Conservation (phyloP, 2,113 vertebrate species). For the Morphnarchus princeps region DNA sequence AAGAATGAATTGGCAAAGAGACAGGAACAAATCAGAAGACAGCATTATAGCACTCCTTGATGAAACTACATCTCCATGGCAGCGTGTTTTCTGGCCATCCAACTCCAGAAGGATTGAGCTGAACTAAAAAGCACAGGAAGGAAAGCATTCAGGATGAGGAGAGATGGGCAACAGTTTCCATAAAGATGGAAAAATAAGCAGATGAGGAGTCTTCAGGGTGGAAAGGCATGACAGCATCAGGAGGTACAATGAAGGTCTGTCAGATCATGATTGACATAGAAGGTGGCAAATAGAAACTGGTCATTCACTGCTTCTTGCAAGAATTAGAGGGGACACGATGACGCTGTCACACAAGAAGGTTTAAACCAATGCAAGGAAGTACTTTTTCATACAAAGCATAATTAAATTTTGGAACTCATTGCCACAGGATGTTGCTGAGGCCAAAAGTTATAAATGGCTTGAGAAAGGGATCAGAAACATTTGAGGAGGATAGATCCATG, state of each 20-base stretch:
- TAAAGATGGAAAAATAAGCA: not conserved
- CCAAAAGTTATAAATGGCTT: constrained; percentile 60
- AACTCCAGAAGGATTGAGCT: not conserved
- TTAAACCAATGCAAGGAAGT: constrained; percentile 46
- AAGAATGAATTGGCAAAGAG: not conserved
- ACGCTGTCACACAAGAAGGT: not conserved
- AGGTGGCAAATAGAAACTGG: not conserved
- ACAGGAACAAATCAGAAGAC: not conserved
- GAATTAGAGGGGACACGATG: not conserved
- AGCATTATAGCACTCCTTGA: not conserved
- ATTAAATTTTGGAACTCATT: constrained; percentile 46
- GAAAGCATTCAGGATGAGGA: not conserved
- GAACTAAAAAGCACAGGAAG: not conserved
- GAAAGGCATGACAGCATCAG: not conserved
- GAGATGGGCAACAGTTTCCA: not conserved
- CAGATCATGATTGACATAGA: not conserved
- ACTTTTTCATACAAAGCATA: constrained; percentile 45
- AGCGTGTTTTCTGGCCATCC: not conserved
- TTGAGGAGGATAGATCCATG: constrained; percentile 38
- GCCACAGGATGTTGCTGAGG: constrained; percentile 59
- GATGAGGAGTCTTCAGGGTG: not conserved
- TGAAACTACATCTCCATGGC: not conserved
- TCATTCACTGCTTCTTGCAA: not conserved
- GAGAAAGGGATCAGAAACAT: constrained; percentile 53
- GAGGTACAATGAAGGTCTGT: not conserved